Percentiles rank a stretch among this genome's conserved stretches.
Conservation (phyloP, 2,113 vertebrate genomes). For the Limanda limanda region DNA sequence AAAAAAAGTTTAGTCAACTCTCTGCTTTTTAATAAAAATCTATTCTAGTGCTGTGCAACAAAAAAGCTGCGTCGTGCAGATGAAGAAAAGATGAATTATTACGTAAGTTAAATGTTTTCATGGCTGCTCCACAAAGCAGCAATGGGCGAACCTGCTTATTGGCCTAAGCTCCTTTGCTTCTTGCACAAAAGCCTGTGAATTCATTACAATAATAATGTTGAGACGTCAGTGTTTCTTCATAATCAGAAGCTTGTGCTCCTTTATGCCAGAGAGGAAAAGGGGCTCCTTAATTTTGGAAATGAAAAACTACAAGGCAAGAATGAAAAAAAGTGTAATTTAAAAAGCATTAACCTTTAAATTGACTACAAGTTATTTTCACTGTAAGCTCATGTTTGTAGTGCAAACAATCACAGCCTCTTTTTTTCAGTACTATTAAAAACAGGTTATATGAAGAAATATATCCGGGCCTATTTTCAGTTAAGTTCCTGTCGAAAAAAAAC, state of each 20-base stretch:
- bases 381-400: too few relatives aligned
- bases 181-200: conserved; percentile 37
- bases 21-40: conserved; percentile 5
- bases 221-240: conserved; percentile 28
- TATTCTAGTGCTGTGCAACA: background rate
- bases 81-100: conserved; percentile 36
- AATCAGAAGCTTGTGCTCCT: background rate
- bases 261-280: background rate
- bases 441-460: background rate
- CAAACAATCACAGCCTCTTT: too few relatives aligned
- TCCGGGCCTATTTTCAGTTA: too few relatives aligned
- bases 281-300: background rate
- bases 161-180: conserved; percentile 34
- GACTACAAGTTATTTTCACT: too few relatives aligned
- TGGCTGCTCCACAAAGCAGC: conserved; percentile 33
- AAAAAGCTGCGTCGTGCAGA: background rate
- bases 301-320: background rate
- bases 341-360: background rate
- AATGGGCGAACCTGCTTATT: conserved; percentile 33
- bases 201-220: conserved; percentile 42
- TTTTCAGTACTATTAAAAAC: background rate
- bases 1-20: conserved; percentile 1
- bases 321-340: background rate
- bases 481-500: too few relatives aligned
- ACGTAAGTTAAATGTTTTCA: conserved; percentile 33